These are phyloP conservation scores for Phyllotis vaccarum DNA, from an alignment of 2,797 vertebrate species.

Conservation along the genomic window DNA sequence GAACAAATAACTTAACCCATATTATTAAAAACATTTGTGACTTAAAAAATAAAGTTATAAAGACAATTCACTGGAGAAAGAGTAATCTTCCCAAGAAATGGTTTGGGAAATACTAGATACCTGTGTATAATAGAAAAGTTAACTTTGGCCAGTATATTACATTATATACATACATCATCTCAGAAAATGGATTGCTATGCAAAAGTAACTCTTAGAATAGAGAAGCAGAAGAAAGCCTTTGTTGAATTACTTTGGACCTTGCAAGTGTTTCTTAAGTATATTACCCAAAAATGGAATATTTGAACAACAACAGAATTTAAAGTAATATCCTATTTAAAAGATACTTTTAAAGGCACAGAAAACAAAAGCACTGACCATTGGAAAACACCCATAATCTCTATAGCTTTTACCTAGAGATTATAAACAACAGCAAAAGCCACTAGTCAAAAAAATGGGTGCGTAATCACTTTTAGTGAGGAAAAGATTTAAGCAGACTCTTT, in stretches of 20 bases:
- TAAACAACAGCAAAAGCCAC: background rate
- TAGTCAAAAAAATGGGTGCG: background rate
- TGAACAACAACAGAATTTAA: slow-evolving; percentile 7
- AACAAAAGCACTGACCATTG: background rate
- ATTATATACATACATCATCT: background rate
- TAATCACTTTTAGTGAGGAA: background rate
- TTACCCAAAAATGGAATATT: background rate
- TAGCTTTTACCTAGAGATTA: background rate
- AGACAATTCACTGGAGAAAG: background rate
- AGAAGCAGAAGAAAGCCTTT: background rate
- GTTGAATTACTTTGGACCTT: background rate
- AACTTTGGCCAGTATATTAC: background rate
- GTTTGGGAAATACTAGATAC: background rate
- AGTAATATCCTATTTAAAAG: background rate
- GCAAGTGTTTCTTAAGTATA: background rate
- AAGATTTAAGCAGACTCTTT: slow-evolving; percentile 2
- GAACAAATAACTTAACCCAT: background rate
- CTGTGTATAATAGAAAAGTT: background rate
- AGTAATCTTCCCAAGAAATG: background rate
- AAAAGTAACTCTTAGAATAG: background rate
- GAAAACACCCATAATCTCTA: background rate
- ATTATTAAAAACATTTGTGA: background rate
- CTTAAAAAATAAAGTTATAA: background rate
- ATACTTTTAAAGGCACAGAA: background rate
- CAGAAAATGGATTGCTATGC: background rate